Percentiles rank a stretch among this genome's conserved stretches.
Evolutionary conservation across 2,888 invertebrate genomes (phyloP).

Genomic region (Itoplectis maculator): DNA sequence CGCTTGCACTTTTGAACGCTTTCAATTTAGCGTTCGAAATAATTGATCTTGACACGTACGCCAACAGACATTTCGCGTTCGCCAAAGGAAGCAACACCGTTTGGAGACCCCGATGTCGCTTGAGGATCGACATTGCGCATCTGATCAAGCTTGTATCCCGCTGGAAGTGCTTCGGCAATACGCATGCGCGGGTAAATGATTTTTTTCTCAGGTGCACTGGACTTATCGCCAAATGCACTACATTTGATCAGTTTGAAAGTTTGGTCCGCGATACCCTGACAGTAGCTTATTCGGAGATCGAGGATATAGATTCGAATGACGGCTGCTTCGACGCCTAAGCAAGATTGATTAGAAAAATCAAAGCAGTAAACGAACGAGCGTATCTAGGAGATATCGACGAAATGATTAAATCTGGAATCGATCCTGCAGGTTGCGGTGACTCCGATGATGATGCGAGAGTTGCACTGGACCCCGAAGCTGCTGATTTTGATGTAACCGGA

Average conservation of each 20-base stretch:
- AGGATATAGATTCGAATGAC: constrained; percentile 17
- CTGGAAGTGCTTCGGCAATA: constrained; percentile 49
- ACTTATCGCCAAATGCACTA: constrained; percentile 32
- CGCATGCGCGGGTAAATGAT: constrained; percentile 25
- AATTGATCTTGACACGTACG: constrained; percentile 16
- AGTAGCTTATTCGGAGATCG: constrained; percentile 33
- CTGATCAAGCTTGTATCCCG: constrained; percentile 40
- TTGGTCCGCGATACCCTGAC: constrained; percentile 32
- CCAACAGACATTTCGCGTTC: background rate
- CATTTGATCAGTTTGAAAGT: background rate
- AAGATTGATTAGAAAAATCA: constrained; percentile 5
- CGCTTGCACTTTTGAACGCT: constrained; percentile 44
- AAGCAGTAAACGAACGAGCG: constrained; percentile 4
- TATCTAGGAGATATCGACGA: background rate
- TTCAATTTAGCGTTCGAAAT: constrained; percentile 20
- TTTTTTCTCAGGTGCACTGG: constrained; percentile 55
- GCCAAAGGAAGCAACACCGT: background rate
- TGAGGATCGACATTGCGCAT: constrained; percentile 57
- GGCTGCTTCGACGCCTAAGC: constrained; percentile 17
- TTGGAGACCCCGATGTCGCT: constrained; percentile 4
- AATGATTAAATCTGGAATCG: background rate
- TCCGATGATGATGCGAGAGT: background rate
- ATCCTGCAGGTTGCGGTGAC: background rate
- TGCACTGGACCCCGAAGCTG: constrained; percentile 2
- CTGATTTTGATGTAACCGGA: constrained; percentile 12